Percentiles rank a stretch among this genome's conserved stretches.
Conservation (phyloP, 2,888 invertebrate species). For the Tetragnatha montana region DNA sequence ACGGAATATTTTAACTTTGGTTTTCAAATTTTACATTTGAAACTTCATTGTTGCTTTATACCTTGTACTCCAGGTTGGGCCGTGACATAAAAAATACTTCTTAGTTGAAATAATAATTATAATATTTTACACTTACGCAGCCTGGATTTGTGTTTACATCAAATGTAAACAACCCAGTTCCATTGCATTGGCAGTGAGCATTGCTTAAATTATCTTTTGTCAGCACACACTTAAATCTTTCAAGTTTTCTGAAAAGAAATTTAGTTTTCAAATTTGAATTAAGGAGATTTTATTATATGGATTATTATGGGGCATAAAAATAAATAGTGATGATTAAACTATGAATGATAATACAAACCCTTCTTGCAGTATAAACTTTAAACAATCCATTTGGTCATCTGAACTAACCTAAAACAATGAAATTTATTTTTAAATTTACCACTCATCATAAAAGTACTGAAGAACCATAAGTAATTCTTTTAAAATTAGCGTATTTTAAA, state of each 20-base stretch:
- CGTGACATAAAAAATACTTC: neutral
- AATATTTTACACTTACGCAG: conserved; percentile 1
- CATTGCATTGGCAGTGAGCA: neutral
- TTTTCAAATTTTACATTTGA: too few relatives aligned
- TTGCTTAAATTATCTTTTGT: neutral
- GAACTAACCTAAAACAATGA: neutral
- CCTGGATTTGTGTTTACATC: neutral
- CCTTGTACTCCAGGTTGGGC: neutral
- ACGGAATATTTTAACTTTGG: too few relatives aligned
- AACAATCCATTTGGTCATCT: neutral
- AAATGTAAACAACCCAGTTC: neutral
- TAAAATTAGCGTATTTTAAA: too few relatives aligned
- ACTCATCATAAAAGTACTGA: neutral
- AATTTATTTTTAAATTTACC: neutral
- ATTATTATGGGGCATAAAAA: neutral
- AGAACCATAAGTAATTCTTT: too few relatives aligned
- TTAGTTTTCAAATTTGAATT: neutral
- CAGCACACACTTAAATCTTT: neutral
- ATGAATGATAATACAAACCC: neutral
- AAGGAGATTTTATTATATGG: neutral
- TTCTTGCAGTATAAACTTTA: neutral
- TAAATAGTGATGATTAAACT: neutral
- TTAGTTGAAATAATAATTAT: neutral
- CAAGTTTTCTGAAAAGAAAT: neutral
- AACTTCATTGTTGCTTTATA: neutral